These are phyloP conservation scores for Pharmacophagus antenor DNA, from an alignment of 2,888 invertebrate genomes.

Conservation along the genomic window DNA sequence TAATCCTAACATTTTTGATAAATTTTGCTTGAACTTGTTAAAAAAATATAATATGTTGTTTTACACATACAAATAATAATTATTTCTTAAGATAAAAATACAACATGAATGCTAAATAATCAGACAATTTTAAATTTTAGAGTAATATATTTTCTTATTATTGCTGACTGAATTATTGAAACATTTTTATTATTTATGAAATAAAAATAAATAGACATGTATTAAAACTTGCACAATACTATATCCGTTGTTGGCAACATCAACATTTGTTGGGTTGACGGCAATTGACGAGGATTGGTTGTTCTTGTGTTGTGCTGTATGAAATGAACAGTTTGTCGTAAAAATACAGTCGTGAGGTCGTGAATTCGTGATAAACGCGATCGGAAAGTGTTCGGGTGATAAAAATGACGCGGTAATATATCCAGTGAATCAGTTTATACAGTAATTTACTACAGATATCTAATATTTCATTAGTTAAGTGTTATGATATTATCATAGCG, in stretches of 20 bases:
- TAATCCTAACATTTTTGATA: no score
- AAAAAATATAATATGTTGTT: no score
- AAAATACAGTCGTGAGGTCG: conserved; percentile 32
- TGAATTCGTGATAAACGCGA: conserved; percentile 33
- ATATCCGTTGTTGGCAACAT: conserved; percentile 13
- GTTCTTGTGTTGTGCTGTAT: conserved; percentile 34
- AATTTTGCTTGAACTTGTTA: no score
- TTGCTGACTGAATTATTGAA: no score
- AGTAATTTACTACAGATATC: conserved; percentile 42
- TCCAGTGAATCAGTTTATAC: conserved; percentile 50
- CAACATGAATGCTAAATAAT: no score
- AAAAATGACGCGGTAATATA: conserved; percentile 45
- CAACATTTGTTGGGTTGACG: conserved; percentile 21
- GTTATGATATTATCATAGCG: conserved; percentile 65
- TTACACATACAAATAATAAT: no score
- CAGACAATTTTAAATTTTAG: no score
- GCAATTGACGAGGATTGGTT: conserved; percentile 25
- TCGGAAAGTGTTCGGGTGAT: conserved; percentile 35
- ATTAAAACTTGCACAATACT: not conserved
- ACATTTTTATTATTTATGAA: not conserved
- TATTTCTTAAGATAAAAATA: no score
- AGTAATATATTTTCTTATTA: no score
- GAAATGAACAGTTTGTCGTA: conserved; percentile 31
- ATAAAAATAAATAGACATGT: not conserved
- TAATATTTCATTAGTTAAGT: conserved; percentile 52